A percentile compares a stretch with the other conserved stretches of the same genome.
phyloP scores from a whole-genome alignment of 1,140 invertebrate species.

The Drosophila erecta region DNA sequence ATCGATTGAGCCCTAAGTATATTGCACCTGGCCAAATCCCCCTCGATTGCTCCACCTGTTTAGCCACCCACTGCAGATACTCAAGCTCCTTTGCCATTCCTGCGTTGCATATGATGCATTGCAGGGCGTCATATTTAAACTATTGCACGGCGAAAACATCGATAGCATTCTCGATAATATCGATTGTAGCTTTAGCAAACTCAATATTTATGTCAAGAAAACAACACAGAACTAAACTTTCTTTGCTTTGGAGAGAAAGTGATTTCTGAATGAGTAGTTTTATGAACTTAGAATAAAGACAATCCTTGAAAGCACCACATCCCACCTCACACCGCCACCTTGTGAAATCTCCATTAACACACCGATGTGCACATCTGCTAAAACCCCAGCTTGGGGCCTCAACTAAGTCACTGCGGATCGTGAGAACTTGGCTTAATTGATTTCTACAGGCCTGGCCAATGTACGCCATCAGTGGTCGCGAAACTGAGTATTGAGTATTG shows the following conservation, averaged over 20 bases:
- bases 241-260: no score
- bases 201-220: no score
- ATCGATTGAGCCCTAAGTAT: constrained; percentile 39
- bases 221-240: no score
- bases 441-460: constrained; percentile 65
- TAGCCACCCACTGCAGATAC: constrained; percentile 3
- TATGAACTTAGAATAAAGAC: not conserved
- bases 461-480: not conserved
- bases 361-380: constrained; percentile 19
- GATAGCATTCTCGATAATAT: no score
- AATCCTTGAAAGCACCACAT: not conserved
- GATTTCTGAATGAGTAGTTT: no score
- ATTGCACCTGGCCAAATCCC: constrained; percentile 35
- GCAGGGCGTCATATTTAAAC: no score
- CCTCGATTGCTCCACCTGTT: not conserved
- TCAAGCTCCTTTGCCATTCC: no score
- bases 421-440: constrained; percentile 74
- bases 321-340: constrained; percentile 3
- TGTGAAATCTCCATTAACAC: constrained; percentile 2
- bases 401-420: constrained; percentile 54
- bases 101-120: no score
- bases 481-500: not conserved
- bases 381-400: constrained; percentile 3
- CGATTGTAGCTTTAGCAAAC: no score
- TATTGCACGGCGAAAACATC: no score